A percentile compares a stretch with the other conserved stretches of the same genome.
Conservation (phyloP, 1,140 invertebrate genomes). For the Homarus americanus region DNA sequence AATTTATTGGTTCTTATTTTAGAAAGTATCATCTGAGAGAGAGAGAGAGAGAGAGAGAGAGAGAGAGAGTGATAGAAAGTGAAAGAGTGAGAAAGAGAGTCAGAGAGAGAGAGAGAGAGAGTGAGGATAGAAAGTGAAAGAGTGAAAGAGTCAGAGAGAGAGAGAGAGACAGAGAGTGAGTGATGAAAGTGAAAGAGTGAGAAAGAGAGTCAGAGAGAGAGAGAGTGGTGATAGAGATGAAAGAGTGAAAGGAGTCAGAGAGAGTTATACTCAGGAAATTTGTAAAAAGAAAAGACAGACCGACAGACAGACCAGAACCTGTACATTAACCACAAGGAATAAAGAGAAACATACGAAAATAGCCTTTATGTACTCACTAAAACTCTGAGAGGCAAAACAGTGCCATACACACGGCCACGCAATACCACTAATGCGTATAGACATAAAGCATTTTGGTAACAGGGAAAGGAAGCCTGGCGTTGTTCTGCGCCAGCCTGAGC, state of each 20-base stretch:
- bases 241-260: not conserved
- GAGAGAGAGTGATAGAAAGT: too few species aligned
- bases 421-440: not conserved
- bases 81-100: too few species aligned
- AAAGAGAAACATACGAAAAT: too few species aligned
- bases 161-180: constrained; percentile 4
- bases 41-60: not conserved
- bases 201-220: too few species aligned
- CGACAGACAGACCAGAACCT: too few species aligned
- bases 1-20: too few species aligned
- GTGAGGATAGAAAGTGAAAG: too few species aligned
- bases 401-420: not conserved
- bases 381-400: not conserved
- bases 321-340: too few species aligned
- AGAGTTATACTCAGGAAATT: not conserved
- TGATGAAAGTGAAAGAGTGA: not conserved
- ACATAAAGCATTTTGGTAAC: not conserved
- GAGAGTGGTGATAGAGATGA: too few species aligned
- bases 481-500: not conserved
- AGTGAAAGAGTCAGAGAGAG: not conserved
- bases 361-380: not conserved
- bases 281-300: not conserved
- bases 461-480: not conserved
- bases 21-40: too few species aligned
- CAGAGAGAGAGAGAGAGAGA: too few species aligned